Evolutionary conservation across 2,888 invertebrate genomes (phyloP), one percentile per base, ranked within the genome.

Genomic region (Nephrotoma appendiculata): DNA sequence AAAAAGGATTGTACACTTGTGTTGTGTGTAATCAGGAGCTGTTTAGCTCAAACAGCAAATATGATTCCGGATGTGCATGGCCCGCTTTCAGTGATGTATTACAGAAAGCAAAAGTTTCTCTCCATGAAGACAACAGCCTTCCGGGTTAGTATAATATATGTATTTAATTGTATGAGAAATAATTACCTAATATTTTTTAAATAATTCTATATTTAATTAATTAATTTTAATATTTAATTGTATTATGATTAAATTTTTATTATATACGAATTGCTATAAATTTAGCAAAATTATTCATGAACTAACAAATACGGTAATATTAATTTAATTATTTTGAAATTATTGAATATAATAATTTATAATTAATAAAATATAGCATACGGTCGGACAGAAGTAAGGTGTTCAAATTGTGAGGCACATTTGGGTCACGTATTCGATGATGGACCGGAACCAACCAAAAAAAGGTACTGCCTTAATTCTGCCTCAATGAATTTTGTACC

Each of bases 361-460:
- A 91, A 91, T 92, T 90, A 91, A 90, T 91, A 91, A 91, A 90
- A 91, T 91, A 92, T 92, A 92, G 90, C n/a, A n/a, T 91, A 91
- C 88, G 91, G 91, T 89, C 91, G 99, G 92, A 98, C 97, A 89
- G 99, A 99, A 94, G 98, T 99, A 91, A 95, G 96, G 90, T 99
- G 99, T 93, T 95, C 97, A 89, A 94, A 96, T 92, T 99, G 98
- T 92, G 95, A 95, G 88, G 96, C 98, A 88, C 99, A 99, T 92
- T 94, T 99, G 92, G 99, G 99, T 86, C 99, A 99, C 91, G 97
- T 99, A 87, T 99, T 99, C 92, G 96, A 97, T 91, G 99, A 99
- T 92, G 99, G 99, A 88, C 99, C 99, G 4, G 94, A 95, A 90
- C 98, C 98, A 86, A 98, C 96, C 87, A 96, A 96, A 90, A 97